Conservation (phyloP, 2,113 vertebrate species). For the Mobula birostris region DNA sequence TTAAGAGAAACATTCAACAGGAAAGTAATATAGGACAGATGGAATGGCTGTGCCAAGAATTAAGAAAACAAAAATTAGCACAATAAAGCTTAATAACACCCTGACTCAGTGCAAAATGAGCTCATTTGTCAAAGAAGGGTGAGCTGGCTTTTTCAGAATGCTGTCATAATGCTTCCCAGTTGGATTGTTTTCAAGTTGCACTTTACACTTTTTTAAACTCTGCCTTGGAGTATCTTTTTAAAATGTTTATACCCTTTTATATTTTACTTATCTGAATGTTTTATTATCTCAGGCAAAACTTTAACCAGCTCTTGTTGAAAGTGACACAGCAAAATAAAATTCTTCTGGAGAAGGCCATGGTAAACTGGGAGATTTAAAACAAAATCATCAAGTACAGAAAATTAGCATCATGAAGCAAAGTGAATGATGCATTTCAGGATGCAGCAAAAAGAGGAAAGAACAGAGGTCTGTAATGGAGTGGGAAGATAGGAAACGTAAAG, state of each 20-base stretch:
- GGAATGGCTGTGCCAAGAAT: neutral
- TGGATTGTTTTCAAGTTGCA: neutral
- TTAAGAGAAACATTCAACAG: neutral
- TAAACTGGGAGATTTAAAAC: neutral
- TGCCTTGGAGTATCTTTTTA: neutral
- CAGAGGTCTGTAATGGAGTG: too few species aligned
- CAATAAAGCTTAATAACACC: neutral
- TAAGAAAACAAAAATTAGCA: neutral
- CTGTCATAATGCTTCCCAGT: neutral
- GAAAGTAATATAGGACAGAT: neutral
- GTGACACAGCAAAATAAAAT: neutral
- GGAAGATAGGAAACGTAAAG: too few species aligned
- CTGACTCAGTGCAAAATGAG: neutral
- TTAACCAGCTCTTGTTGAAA: neutral
- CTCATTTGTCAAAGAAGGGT: neutral
- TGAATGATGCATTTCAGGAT: too few species aligned
- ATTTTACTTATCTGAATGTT: neutral
- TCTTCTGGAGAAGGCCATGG: neutral
- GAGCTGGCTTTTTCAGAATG: neutral
- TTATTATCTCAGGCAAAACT: neutral
- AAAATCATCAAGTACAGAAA: too few species aligned
- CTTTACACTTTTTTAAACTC: neutral
- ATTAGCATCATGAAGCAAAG: too few species aligned
- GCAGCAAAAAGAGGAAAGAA: too few species aligned
- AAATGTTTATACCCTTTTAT: neutral